These are phyloP conservation scores for Chloroceryle amazona DNA, from an alignment of 2,797 vertebrate genomes.

Conservation along the genomic window DNA sequence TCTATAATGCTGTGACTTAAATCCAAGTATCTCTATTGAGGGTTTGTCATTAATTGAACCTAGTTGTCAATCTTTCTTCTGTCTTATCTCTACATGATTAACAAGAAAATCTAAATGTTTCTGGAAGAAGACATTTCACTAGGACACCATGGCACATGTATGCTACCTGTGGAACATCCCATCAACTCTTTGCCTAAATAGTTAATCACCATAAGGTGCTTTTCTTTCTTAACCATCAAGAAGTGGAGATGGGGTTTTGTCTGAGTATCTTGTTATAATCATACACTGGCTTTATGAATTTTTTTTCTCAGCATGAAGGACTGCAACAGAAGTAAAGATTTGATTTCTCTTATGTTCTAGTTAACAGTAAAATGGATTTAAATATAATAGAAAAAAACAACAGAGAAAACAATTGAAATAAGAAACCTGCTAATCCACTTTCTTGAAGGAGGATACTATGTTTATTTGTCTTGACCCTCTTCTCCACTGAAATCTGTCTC, in stretches of 20 bases:
- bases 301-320: background rate
- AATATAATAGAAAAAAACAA: background rate
- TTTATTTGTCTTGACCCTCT: slow-evolving; percentile 24
- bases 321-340: background rate
- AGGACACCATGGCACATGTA: background rate
- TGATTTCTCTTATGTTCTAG: background rate
- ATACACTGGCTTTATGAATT: background rate
- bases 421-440: background rate
- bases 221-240: background rate
- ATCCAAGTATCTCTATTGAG: background rate
- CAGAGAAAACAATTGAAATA: background rate
- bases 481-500: background rate
- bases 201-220: background rate
- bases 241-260: background rate
- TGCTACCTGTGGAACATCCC: background rate
- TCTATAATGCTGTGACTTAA: background rate
- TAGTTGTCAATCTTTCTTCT: background rate
- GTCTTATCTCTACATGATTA: background rate
- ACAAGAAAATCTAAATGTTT: background rate
- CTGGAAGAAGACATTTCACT: background rate
- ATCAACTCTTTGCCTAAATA: background rate
- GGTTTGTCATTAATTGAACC: background rate
- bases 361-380: background rate
- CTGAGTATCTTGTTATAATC: background rate
- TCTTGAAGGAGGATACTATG: background rate